phyloP scores from a whole-genome alignment of 2,888 invertebrate genomes.

The Andrena marginata region DNA sequence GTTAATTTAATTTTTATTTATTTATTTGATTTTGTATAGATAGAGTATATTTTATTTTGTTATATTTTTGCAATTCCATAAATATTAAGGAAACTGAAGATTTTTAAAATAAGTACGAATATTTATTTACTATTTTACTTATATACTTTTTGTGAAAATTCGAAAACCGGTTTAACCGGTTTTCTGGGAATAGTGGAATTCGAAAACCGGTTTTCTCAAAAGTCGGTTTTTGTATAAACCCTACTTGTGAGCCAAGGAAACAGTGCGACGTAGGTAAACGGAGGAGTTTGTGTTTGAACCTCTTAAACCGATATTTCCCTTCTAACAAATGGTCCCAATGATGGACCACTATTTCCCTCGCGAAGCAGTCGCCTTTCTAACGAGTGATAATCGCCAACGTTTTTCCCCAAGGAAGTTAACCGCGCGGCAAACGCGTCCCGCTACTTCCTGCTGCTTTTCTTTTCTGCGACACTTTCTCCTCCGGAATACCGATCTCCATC shows the following conservation, averaged over 20 bases:
- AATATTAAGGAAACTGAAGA: too few relatives aligned
- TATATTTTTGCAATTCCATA: too few relatives aligned
- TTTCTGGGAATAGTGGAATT: too few relatives aligned
- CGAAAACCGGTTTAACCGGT: too few relatives aligned
- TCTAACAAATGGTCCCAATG: constrained; percentile 53
- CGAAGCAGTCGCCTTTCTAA: constrained; percentile 60
- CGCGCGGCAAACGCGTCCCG: constrained; percentile 2
- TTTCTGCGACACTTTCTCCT: constrained; percentile 62
- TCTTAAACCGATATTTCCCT: constrained; percentile 39
- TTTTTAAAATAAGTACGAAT: too few relatives aligned
- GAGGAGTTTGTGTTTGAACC: constrained; percentile 25
- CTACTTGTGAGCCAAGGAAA: constrained; percentile 55
- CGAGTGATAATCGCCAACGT: constrained; percentile 41
- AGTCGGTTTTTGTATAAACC: too few relatives aligned
- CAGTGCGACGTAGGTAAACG: constrained; percentile 57
- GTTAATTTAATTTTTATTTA: too few relatives aligned
- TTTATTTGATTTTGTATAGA: too few relatives aligned
- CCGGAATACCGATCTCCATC: constrained; percentile 9
- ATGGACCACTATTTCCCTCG: constrained; percentile 50
- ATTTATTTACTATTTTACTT: too few relatives aligned
- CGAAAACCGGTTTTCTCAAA: too few relatives aligned
- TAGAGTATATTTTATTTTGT: too few relatives aligned
- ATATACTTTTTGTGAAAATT: too few relatives aligned
- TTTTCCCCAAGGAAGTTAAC: constrained; percentile 14
- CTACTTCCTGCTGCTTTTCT: constrained; percentile 26